These are phyloP conservation scores for Conus ventricosus DNA, from an alignment of 1,140 invertebrate genomes.

Conservation along the genomic window DNA sequence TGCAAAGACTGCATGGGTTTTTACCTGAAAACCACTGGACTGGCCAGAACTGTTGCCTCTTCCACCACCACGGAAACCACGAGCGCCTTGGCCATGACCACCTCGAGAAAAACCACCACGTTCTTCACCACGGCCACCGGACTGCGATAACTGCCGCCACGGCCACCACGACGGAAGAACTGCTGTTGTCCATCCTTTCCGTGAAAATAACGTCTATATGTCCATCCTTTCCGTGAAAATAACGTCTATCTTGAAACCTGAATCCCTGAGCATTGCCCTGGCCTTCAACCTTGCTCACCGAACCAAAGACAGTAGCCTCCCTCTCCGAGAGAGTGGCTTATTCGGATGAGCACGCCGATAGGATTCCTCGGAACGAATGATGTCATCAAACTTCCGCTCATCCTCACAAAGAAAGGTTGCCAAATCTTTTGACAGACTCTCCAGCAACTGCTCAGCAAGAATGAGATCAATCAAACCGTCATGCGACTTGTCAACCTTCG, in stretches of 20 bases:
- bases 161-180: not conserved
- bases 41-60: too few relatives aligned
- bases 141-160: too few relatives aligned
- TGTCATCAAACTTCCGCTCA: not conserved
- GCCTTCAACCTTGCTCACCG: not conserved
- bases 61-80: not conserved
- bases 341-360: not conserved
- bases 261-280: not conserved
- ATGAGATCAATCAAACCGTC: not conserved
- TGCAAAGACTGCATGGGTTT: not conserved
- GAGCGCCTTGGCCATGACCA: not conserved
- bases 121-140: too few relatives aligned
- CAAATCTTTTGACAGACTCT: not conserved
- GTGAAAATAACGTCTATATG: not conserved
- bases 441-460: not conserved
- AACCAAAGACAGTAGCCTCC: not conserved
- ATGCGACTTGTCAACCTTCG: not conserved
- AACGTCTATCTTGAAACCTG: too few relatives aligned
- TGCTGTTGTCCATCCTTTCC: not conserved
- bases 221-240: not conserved
- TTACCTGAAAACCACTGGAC: not conserved
- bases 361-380: not conserved
- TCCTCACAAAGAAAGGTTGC: not conserved
- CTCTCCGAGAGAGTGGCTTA: not conserved
- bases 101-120: not conserved